Evolutionary conservation across 2,888 invertebrate species (phyloP), one percentile per base, ranked within the genome.

Genomic region (Tethea ocularis): DNA sequence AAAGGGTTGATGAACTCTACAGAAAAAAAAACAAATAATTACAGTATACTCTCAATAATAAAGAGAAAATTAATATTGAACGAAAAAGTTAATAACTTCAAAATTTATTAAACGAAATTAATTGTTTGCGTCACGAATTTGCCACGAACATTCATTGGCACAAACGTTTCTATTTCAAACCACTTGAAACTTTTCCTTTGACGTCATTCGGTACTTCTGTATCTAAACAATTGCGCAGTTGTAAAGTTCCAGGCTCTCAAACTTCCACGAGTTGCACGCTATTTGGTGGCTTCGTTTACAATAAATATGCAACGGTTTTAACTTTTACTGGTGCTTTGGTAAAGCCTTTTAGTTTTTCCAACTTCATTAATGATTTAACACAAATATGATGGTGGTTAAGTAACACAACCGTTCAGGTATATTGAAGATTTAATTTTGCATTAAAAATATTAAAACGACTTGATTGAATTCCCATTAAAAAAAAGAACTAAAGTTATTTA

Each of bases 181-280:
- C 80, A 75, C 78, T 86, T 78, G 69, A 78, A 89, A 89, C 80
- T 89, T 90, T 85, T 72, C 77, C 86, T 89, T 90, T 89, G 87
- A 85, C 79, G 76, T 70, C 68, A 13, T 33, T 33, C 33, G 66
- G 61, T 64, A 68, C 75, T 76, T 67, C 66, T 67, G 71, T 75
- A 77, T 80, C 75, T 75, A 81, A 86, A 87, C 86, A 88, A 87
- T 85, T 63, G 79, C 70, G 68, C 73, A 63, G 71, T 72, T 68
- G 69, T 71, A 73, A 79, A 84, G 77, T 84, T 82, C 72, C 72
- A 64, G 67, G 68, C 76, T 72, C 58, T 67, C 58, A 79, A 83
- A 78, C 83, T 76, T 61, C 57, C 74, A 69, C 71, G 72, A 62
- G 66, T 74, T 61, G 69, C 75, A 75, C 73, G 46, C 46, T 46